Evolutionary conservation across 2,113 vertebrate genomes (phyloP).

Genomic region (Mobula hypostoma): DNA sequence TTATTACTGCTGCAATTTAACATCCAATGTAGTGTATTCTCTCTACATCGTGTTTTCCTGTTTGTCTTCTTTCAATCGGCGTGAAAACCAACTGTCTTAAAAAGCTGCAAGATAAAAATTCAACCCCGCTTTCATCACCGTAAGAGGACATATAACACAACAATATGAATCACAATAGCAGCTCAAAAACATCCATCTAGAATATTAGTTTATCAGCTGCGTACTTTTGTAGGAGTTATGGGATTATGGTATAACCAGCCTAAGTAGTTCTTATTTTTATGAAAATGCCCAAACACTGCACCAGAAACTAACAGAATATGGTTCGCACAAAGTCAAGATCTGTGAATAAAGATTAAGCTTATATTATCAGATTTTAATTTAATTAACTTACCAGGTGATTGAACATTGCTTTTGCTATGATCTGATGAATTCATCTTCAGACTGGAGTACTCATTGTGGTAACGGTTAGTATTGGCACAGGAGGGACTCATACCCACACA

Average conservation of each 20-base stretch:
- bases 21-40: neutral
- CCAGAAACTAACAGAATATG: neutral
- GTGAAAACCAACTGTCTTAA: neutral
- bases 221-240: neutral
- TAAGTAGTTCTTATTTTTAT: neutral
- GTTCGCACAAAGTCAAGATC: neutral
- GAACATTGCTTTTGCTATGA: conserved; percentile 54
- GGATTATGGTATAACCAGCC: too few species aligned
- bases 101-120: neutral
- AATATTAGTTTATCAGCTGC: too few species aligned
- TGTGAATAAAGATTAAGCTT: neutral
- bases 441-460: conserved; percentile 50
- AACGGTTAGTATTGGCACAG: conserved; percentile 63
- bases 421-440: conserved; percentile 61
- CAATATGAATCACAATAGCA: neutral
- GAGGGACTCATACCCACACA: conserved; percentile 99
- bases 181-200: neutral
- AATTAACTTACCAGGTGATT: neutral
- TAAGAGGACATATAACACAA: neutral
- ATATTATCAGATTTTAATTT: neutral
- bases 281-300: neutral
- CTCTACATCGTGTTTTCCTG: neutral
- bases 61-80: neutral
- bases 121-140: neutral
- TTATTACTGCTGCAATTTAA: neutral